Conservation (phyloP, 2,113 vertebrate species). For the Rhinogobius similis region DNA sequence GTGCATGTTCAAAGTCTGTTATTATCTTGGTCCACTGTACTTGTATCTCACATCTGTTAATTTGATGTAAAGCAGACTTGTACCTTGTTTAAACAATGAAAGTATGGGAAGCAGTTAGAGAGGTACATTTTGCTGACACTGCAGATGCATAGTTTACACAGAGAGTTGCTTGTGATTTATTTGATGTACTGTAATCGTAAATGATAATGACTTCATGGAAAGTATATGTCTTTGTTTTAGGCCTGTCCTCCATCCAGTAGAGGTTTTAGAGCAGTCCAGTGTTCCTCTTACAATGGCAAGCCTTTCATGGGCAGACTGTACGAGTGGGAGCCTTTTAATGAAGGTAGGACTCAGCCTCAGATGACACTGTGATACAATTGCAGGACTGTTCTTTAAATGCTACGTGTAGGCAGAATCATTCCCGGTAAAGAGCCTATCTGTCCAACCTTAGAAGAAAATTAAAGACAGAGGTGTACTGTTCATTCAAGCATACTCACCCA, state of each 20-base stretch:
- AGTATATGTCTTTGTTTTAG: constrained; percentile 70
- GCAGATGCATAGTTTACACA: constrained; percentile 9
- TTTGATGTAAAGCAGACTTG: constrained; percentile 40
- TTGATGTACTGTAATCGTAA: neutral
- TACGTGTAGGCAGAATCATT: constrained; percentile 1
- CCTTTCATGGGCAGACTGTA: constrained; percentile 96
- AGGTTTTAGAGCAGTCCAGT: constrained; percentile 88
- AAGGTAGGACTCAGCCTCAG: constrained; percentile 77
- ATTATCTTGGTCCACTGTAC: constrained; percentile 40
- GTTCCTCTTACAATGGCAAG: constrained; percentile 91
- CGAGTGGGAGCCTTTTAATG: constrained; percentile 94
- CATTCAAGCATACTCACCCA: constrained; percentile 23
- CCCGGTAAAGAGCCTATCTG: neutral
- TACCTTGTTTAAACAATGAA: constrained; percentile 48
- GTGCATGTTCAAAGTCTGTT: neutral
- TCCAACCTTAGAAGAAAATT: neutral
- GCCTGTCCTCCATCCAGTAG: constrained; percentile 85
- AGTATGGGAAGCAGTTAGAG: constrained; percentile 32
- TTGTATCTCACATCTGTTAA: constrained; percentile 35
- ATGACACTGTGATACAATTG: constrained; percentile 8
- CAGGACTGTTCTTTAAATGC: constrained; percentile 2
- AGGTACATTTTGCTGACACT: constrained; percentile 20
- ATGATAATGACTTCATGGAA: constrained; percentile 12
- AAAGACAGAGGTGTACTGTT: constrained; percentile 4
- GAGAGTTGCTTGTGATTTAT: neutral